phyloP scores from a whole-genome alignment of 2,888 invertebrate species.

The Phasia obesa region DNA sequence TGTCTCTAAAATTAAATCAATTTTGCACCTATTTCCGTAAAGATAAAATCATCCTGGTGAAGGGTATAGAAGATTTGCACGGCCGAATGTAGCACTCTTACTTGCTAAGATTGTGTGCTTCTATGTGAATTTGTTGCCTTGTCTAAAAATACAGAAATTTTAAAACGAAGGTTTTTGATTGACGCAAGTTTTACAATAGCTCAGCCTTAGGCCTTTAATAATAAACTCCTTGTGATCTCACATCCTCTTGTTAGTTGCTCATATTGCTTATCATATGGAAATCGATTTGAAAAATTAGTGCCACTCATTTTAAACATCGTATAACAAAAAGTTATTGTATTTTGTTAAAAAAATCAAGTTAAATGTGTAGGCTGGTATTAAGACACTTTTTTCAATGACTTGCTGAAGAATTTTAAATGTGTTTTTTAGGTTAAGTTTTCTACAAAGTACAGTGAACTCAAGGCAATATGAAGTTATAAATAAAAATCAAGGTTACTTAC shows the following conservation, averaged over 20 bases:
- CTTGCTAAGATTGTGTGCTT: background rate
- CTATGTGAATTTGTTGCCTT: conserved; percentile 8
- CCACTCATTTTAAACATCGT: conserved; percentile 28
- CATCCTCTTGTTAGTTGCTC: conserved; percentile 19
- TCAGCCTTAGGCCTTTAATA: conserved; percentile 19
- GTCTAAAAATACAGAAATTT: background rate
- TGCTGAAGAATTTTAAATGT: too few species aligned
- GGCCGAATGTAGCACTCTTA: too few species aligned
- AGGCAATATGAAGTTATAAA: too few species aligned
- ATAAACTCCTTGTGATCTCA: too few species aligned
- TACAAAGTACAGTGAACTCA: too few species aligned
- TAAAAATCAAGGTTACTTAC: too few species aligned
- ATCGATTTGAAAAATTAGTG: conserved; percentile 21
- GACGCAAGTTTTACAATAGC: conserved; percentile 24
- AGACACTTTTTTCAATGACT: background rate
- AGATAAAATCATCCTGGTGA: too few species aligned
- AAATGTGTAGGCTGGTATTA: conserved; percentile 42
- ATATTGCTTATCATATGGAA: conserved; percentile 27
- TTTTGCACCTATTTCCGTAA: too few species aligned
- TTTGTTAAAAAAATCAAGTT: background rate
- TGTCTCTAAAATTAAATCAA: too few species aligned
- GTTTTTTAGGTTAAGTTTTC: too few species aligned
- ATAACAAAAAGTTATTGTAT: conserved; percentile 35
- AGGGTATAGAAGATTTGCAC: too few species aligned
- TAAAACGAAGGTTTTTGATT: background rate